A percentile compares a stretch with the other conserved stretches of the same genome.
These are phyloP conservation scores for Myotis yumanensis DNA, from an alignment of 2,113 vertebrate species.

Conservation along the genomic window DNA sequence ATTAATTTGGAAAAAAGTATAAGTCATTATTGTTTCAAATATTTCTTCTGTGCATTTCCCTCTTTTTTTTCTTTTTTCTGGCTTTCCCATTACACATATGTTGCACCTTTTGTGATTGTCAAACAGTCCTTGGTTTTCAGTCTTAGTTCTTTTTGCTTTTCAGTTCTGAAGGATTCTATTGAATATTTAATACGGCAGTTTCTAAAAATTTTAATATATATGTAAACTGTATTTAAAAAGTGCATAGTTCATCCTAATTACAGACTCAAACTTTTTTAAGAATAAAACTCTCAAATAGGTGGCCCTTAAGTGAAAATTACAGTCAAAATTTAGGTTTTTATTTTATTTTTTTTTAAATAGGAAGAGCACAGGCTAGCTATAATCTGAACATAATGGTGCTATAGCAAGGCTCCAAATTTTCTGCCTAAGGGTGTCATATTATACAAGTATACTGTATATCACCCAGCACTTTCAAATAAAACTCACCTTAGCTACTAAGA, in stretches of 20 bases:
- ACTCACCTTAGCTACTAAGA: constrained; percentile 42
- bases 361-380: background rate
- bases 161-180: background rate
- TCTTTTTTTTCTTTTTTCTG: background rate
- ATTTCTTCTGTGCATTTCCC: background rate
- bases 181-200: background rate
- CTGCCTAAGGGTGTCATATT: constrained; percentile 44
- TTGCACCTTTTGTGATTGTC: background rate
- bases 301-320: background rate
- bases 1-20: background rate
- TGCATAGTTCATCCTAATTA: background rate
- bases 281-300: background rate
- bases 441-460: constrained; percentile 45
- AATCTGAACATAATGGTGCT: constrained; percentile 25
- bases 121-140: background rate
- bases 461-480: constrained; percentile 61
- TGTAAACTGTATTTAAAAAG: background rate
- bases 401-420: constrained; percentile 37
- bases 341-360: background rate
- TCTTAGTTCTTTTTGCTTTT: background rate
- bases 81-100: background rate
- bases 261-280: background rate
- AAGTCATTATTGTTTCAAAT: background rate
- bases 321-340: background rate
- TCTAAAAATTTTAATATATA: background rate